A percentile compares a stretch with the other conserved stretches of the same genome.
These are phyloP conservation scores for Tragulus kanchil DNA, from an alignment of 2,113 vertebrate genomes.

Conservation along the genomic window DNA sequence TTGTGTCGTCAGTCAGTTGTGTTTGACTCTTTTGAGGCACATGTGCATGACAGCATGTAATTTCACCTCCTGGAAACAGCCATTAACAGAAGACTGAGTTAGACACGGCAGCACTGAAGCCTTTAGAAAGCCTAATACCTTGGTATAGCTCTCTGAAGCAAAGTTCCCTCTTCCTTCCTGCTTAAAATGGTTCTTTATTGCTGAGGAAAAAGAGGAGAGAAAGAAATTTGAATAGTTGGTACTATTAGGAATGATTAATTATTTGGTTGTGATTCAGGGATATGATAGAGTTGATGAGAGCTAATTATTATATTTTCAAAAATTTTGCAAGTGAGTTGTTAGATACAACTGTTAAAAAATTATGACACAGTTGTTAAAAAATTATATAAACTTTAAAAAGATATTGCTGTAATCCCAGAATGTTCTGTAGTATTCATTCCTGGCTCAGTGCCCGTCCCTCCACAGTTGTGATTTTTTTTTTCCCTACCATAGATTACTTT, in stretches of 20 bases:
- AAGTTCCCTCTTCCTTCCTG: neutral
- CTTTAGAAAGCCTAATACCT: neutral
- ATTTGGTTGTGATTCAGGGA: neutral
- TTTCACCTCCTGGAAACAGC: neutral
- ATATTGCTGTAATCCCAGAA: too few species aligned
- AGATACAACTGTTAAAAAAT: constrained; percentile 33
- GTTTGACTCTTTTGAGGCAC: neutral
- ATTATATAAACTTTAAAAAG: too few species aligned
- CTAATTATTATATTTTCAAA: neutral
- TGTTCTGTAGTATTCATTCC: too few species aligned
- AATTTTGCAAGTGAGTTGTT: constrained; percentile 44
- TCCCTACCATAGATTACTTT: too few species aligned
- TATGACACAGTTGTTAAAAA: neutral
- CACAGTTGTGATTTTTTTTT: too few species aligned
- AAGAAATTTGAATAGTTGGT: neutral
- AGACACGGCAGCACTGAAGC: neutral
- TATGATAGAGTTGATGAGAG: neutral
- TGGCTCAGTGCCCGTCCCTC: too few species aligned
- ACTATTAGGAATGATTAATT: constrained; percentile 26
- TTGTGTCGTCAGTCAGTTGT: neutral
- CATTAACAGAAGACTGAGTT: neutral
- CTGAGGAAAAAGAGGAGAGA: neutral
- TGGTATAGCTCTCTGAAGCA: neutral
- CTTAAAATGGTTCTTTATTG: neutral
- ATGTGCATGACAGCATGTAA: neutral